A percentile compares a stretch with the other conserved stretches of the same genome.
Conservation (phyloP, 2,113 vertebrate genomes). For the Redunca redunca region DNA sequence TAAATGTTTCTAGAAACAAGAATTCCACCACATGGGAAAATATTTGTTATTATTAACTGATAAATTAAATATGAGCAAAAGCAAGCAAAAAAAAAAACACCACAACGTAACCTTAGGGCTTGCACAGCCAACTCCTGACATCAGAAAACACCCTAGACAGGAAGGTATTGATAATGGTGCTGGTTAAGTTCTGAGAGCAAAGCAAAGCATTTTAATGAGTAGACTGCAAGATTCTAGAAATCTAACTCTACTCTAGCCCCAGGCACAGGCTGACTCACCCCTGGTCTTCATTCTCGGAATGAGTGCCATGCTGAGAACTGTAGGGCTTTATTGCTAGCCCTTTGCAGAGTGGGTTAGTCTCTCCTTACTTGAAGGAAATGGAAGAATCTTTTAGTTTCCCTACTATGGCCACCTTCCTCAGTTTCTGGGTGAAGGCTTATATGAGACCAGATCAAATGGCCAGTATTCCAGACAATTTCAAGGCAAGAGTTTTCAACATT, state of each 20-base stretch:
- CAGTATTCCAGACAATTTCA: not conserved
- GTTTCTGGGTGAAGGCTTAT: not conserved
- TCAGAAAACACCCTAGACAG: not conserved
- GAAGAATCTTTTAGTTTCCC: no score
- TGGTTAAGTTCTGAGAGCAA: not conserved
- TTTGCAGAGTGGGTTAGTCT: not conserved
- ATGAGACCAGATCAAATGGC: not conserved
- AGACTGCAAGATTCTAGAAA: not conserved
- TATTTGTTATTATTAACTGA: conserved; percentile 20
- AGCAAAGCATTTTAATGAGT: not conserved
- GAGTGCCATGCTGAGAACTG: not conserved
- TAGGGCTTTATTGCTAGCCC: not conserved
- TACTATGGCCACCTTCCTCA: not conserved
- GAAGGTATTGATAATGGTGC: not conserved
- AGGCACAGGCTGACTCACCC: not conserved
- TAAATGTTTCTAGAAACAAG: conserved; percentile 30
- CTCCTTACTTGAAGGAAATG: not conserved
- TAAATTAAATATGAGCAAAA: conserved; percentile 41
- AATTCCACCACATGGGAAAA: not conserved
- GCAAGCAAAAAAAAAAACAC: not conserved
- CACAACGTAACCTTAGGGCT: not conserved
- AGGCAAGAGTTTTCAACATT: not conserved
- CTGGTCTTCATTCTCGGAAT: not conserved
- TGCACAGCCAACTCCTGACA: not conserved
- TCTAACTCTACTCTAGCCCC: not conserved